These are phyloP conservation scores for Pseudomyrmex concolor DNA, from an alignment of 1,140 invertebrate genomes.

Conservation along the genomic window DNA sequence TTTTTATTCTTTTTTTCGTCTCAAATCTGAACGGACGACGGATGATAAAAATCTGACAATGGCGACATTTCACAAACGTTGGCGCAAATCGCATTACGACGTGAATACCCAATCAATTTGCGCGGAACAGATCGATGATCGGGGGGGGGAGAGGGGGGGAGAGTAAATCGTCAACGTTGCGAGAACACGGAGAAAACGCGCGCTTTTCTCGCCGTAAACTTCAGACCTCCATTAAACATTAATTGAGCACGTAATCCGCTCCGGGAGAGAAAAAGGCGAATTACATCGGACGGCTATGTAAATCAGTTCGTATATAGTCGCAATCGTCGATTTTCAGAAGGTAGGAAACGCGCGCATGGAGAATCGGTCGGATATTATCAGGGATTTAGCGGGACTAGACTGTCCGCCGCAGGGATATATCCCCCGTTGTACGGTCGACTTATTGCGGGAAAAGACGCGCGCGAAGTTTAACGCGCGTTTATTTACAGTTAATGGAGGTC, in stretches of 20 bases:
- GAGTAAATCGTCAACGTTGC: slow-evolving; percentile 24
- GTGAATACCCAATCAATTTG: neutral
- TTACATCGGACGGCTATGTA: slow-evolving; percentile 45
- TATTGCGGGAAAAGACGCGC: slow-evolving; percentile 40
- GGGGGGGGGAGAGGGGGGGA: fast-evolving
- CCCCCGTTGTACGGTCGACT: slow-evolving; percentile 16
- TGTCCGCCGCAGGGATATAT: slow-evolving; percentile 39
- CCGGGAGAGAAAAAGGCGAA: slow-evolving; percentile 25
- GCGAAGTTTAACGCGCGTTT: slow-evolving; percentile 42
- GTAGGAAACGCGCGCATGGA: slow-evolving; percentile 25
- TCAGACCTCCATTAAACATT: slow-evolving; percentile 31
- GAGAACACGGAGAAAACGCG: neutral
- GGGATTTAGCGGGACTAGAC: slow-evolving; percentile 50
- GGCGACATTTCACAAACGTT: neutral
- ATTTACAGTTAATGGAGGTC: slow-evolving; percentile 57
- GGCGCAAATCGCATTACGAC: neutral
- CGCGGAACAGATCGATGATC: neutral
- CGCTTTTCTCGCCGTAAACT: slow-evolving; percentile 32
- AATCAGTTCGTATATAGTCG: slow-evolving; percentile 35
- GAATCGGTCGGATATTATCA: slow-evolving; percentile 38
- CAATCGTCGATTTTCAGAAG: slow-evolving; percentile 37
- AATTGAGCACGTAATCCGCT: slow-evolving; percentile 43
- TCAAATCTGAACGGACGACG: too few species aligned
- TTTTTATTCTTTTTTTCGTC: too few species aligned
- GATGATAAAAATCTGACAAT: neutral